These are phyloP conservation scores for Pseudochirops corinnae DNA, from an alignment of 2,797 vertebrate species.

Conservation along the genomic window DNA sequence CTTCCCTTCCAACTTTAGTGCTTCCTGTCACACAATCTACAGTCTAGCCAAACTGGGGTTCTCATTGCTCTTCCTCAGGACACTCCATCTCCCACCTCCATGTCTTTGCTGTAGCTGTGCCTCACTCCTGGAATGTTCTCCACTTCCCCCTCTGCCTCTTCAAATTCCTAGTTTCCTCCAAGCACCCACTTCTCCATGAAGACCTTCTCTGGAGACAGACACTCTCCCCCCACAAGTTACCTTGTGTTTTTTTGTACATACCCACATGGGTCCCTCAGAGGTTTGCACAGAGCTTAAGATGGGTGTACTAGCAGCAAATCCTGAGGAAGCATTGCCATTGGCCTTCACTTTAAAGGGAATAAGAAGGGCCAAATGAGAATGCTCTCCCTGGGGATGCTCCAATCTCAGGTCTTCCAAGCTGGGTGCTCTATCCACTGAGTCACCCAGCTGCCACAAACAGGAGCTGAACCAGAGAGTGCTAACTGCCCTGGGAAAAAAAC, in stretches of 20 bases:
- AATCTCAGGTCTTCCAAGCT: neutral
- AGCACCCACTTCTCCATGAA: neutral
- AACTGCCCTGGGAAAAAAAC: neutral
- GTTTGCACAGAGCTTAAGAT: neutral
- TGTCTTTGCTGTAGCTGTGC: neutral
- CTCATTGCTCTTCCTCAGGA: neutral
- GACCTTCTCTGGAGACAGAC: neutral
- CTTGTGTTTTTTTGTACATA: neutral
- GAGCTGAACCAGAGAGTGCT: neutral
- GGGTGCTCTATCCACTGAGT: neutral
- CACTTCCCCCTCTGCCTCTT: neutral
- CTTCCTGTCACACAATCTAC: neutral
- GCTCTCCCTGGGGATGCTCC: neutral
- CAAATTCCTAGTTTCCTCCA: neutral
- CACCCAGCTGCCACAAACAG: neutral
- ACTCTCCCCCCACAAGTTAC: neutral
- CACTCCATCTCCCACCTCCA: neutral
- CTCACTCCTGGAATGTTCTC: neutral
- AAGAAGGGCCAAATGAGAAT: neutral
- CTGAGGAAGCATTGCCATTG: conserved; percentile 7
- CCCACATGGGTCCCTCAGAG: neutral
- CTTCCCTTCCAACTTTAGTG: neutral
- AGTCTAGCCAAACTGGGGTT: neutral
- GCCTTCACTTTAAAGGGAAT: neutral
- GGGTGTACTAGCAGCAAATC: neutral